phyloP scores from a whole-genome alignment of 2,113 vertebrate genomes.

The Naja naja region DNA sequence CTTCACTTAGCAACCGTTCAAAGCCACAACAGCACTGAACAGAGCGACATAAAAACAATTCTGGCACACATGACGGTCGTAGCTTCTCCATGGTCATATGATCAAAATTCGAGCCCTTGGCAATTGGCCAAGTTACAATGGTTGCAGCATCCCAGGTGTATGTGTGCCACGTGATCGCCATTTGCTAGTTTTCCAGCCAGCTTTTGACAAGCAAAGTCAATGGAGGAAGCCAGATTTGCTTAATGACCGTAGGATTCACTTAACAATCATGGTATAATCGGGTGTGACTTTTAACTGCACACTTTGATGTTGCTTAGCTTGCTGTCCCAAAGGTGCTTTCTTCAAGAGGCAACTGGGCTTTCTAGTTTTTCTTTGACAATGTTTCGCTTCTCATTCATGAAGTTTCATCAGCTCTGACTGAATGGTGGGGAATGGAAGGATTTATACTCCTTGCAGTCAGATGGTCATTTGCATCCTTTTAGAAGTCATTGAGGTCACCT shows the following conservation, averaged over 20 bases:
- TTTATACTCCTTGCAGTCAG: too few species aligned
- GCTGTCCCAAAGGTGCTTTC: background rate
- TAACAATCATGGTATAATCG: background rate
- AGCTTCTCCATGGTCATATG: background rate
- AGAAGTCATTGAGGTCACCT: too few species aligned
- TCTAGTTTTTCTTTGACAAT: too few species aligned
- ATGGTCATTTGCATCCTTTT: too few species aligned
- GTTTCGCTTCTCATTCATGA: too few species aligned
- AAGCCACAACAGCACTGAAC: background rate
- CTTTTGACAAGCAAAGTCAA: background rate
- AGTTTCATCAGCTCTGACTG: too few species aligned
- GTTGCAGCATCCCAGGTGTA: background rate
- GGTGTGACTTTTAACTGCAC: background rate
- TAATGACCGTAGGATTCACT: background rate
- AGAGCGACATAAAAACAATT: background rate
- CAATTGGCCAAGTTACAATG: background rate
- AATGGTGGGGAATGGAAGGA: too few species aligned
- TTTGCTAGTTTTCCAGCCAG: background rate
- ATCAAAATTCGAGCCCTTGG: background rate
- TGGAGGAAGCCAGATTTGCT: background rate
- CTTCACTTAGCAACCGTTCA: background rate
- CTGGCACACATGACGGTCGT: background rate
- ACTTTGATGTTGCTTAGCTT: background rate
- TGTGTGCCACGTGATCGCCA: background rate
- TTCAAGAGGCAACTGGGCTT: too few species aligned